phyloP scores from a whole-genome alignment of 2,888 invertebrate genomes.

The Hydraecia micacea region DNA sequence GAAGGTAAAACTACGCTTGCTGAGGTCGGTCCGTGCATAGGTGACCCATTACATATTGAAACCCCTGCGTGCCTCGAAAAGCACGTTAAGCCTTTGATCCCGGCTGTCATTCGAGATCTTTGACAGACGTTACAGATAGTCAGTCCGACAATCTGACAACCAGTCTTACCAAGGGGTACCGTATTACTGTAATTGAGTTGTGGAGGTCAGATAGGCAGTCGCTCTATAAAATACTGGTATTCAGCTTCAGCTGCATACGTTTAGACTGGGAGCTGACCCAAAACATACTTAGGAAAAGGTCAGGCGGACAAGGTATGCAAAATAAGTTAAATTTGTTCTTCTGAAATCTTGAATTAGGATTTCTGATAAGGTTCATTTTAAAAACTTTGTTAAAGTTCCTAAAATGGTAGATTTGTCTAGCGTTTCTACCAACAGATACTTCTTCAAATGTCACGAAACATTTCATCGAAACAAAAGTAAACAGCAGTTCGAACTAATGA shows the following conservation, averaged over 20 bases:
- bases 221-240: neutral
- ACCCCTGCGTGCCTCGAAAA: too few relatives aligned
- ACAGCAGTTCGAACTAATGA: neutral
- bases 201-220: neutral
- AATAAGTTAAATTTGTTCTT: neutral
- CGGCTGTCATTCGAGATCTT: neutral
- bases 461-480: conserved; percentile 16
- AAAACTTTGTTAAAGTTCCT: neutral
- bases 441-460: neutral
- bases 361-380: neutral
- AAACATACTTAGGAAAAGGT: neutral
- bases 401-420: neutral
- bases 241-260: neutral
- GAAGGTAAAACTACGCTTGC: too few relatives aligned
- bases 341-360: neutral
- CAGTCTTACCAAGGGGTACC: neutral
- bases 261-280: neutral
- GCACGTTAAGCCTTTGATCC: too few relatives aligned
- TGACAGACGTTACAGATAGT: too few relatives aligned
- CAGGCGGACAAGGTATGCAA: neutral
- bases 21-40: too few relatives aligned
- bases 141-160: too few relatives aligned
- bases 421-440: neutral
- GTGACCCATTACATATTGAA: too few relatives aligned
- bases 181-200: neutral